Evolutionary conservation across 2,797 vertebrate genomes (phyloP).

Genomic region (Orestias chungarensis): DNA sequence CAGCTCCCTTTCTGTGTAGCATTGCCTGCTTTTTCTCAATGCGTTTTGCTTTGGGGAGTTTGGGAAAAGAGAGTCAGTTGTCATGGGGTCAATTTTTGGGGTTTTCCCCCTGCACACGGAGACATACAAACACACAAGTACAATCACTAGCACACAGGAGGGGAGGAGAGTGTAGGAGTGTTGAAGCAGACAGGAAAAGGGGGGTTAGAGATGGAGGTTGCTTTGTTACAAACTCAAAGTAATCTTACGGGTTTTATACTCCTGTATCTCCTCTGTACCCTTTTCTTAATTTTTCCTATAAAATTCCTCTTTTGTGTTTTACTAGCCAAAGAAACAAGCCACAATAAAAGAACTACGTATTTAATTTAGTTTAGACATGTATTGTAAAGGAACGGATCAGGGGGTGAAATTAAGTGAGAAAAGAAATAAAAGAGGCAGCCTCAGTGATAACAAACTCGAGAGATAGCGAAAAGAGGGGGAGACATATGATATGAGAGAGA

Average conservation of each 20-base stretch:
- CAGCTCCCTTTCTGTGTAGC: conserved; percentile 49
- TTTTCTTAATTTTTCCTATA: conserved; percentile 15
- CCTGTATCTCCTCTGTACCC: conserved; percentile 24
- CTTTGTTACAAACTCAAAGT: conserved; percentile 56
- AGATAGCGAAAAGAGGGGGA: conserved; percentile 38
- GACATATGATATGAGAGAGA: conserved; percentile 61
- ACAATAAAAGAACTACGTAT: not conserved
- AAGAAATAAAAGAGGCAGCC: conserved; percentile 48
- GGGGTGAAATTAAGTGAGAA: conserved; percentile 40
- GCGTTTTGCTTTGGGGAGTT: conserved; percentile 56
- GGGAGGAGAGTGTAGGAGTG: conserved; percentile 33
- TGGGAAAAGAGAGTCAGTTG: conserved; percentile 71
- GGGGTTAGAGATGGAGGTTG: conserved; percentile 52
- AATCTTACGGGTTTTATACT: conserved; percentile 38
- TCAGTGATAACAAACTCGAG: conserved; percentile 39
- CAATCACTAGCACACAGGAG: conserved; percentile 49
- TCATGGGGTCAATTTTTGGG: conserved; percentile 77
- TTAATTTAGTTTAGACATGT: conserved; percentile 19
- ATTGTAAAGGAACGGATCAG: conserved; percentile 43
- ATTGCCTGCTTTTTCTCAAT: conserved; percentile 72
- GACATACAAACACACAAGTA: conserved; percentile 27
- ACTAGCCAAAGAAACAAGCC: not conserved
- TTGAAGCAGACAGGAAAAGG: conserved; percentile 52
- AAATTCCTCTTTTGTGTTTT: conserved; percentile 10
- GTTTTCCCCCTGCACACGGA: conserved; percentile 66